Evolutionary conservation across 2,888 invertebrate species (phyloP), one percentile per base, ranked within the genome.

Genomic region (Noctuana brunneofusca): DNA sequence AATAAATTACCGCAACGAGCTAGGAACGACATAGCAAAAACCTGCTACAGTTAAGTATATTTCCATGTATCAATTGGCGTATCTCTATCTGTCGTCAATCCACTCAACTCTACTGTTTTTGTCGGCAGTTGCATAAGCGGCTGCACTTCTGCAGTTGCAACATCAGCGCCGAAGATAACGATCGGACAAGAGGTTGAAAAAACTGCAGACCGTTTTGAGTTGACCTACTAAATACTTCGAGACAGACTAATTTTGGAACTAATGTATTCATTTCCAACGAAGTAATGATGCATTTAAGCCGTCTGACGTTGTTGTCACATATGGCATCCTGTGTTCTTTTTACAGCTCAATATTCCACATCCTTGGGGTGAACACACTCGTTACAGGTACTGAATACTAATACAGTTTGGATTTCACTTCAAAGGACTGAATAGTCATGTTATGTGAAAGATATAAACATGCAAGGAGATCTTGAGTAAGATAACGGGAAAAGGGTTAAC

Each of bases 91-190:
- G 60, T 63, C 60, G 60, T 62, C 63, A 65, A 64, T 65, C 67
- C 69, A 70, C 75, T 72, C 74, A 78, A 76, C 74, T 78, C 66
- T 64, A 68, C 68, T 65, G 71, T 81, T 83, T 81, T 79, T 78
- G 84, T 79, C 79, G 81, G 75, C 62, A 71, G 71, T 88, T 89
- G 78, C 81, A 75, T 73, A 86, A 88, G 72, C 71, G 63, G 71
- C 65, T 81, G 80, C 78, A 81, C 65, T 63, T 79, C 82, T 85
- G 83, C 83, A 84, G 79, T 83, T 84, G 75, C 73, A 74, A 67
- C 64, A 71, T 60, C 60, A 63, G 68, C 64, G 65, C 64, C 65
- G 66, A 69, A 73, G 79, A 80, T 81, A 79, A 80, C 78, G 77
- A 81, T 75, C 79, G 68, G 65, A 71, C 73, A 72, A 72, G 71